phyloP scores from a whole-genome alignment of 2,888 invertebrate genomes.

The Pollenia labialis region DNA sequence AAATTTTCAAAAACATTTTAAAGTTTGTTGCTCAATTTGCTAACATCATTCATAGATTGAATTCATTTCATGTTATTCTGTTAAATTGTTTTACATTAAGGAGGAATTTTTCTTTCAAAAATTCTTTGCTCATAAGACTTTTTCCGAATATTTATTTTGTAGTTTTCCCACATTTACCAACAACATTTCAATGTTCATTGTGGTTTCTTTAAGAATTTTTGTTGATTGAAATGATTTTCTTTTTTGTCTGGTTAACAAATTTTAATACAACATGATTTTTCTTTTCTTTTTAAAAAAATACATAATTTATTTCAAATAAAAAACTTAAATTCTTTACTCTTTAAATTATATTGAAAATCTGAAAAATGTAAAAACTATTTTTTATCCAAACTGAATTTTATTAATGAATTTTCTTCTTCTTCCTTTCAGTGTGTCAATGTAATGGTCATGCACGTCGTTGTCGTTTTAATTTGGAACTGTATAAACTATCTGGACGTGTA shows the following conservation, averaged over 20 bases:
- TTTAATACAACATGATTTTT: too few relatives aligned
- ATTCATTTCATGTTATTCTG: background rate
- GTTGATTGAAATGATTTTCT: conserved; percentile 9
- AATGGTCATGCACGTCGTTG: conserved; percentile 98
- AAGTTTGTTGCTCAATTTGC: conserved; percentile 27
- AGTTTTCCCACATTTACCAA: background rate
- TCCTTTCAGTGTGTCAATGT: conserved; percentile 97
- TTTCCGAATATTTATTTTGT: too few relatives aligned
- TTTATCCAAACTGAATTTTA: too few relatives aligned
- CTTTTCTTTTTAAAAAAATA: too few relatives aligned
- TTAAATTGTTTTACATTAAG: background rate
- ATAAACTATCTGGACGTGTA: conserved; percentile 96
- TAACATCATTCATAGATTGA: background rate
- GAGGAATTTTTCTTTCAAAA: background rate
- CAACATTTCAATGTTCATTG: conserved; percentile 24
- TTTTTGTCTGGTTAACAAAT: too few relatives aligned
- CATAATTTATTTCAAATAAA: background rate
- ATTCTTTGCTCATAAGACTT: conserved; percentile 8
- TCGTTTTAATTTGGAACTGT: conserved; percentile 99
- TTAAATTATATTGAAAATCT: too few relatives aligned
- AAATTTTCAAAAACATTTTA: background rate
- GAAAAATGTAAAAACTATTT: too few relatives aligned
- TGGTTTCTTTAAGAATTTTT: conserved; percentile 22
- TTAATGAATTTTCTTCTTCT: background rate
- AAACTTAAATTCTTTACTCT: background rate